phyloP scores from a whole-genome alignment of 2,113 vertebrate species.

The Pteruthius melanotis region DNA sequence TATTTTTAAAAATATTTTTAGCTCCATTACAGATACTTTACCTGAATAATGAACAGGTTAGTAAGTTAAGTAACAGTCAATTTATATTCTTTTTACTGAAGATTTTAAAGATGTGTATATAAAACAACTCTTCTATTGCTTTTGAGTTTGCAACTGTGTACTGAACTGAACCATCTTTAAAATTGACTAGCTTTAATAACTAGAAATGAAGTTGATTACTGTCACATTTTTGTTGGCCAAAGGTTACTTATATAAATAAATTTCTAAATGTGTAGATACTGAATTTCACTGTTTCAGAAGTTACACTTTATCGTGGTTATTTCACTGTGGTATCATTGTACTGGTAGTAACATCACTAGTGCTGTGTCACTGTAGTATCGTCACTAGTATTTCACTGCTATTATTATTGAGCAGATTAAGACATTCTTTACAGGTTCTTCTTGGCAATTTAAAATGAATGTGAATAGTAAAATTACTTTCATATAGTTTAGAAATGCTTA shows the following conservation, averaged over 20 bases:
- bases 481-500: not conserved
- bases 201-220: not conserved
- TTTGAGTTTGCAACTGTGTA: not conserved
- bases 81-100: slow-evolving; percentile 56
- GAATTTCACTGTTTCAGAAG: not conserved
- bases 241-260: not conserved
- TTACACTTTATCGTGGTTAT: not conserved
- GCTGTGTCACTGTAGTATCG: too few relatives aligned
- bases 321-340: not conserved
- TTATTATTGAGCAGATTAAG: not conserved
- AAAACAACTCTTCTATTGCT: not conserved
- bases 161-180: not conserved
- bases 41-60: slow-evolving; percentile 59
- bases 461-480: not conserved
- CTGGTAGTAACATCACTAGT: not conserved
- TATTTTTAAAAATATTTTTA: slow-evolving; percentile 73
- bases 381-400: not conserved
- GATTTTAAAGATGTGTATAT: not conserved
- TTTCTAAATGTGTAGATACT: not conserved
- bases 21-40: slow-evolving; percentile 71
- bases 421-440: not conserved
- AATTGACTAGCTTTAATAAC: not conserved
- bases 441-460: not conserved
- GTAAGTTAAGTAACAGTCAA: slow-evolving; percentile 65
- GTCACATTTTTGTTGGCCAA: not conserved